Evolutionary conservation across 2,888 invertebrate species (phyloP), one percentile per base, ranked within the genome.

Genomic region (Chesias legatella): DNA sequence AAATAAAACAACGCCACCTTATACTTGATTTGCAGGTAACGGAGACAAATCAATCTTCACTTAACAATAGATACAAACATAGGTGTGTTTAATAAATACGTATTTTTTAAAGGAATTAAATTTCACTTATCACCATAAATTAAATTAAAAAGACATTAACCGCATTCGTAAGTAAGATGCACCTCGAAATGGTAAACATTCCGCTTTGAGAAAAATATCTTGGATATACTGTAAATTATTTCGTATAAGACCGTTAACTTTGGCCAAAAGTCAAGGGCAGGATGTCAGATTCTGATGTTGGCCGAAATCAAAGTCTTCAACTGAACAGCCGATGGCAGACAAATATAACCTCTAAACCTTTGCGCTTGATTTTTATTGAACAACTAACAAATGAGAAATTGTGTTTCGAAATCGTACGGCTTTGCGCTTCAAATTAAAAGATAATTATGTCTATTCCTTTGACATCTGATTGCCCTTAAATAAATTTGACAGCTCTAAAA

Each of bases 261-360:
- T 59, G 58, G 55, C 48, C 53, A 74, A 68, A 66, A 59, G 75
- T 71, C 75, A 74, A 70, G 75, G 73, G 61, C 61, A 56, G 48
- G 46, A 47, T 49, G 41, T 46, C 53, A 52, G 53, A 43, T 36
- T 17, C 13, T 17, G 38, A 46, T 34, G 42, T 39, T 39, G 43
- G 53, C 43, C 49, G 41, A 49, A 35, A 41, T 42, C 34, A 42
- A 42, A 47, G 20, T 8, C 27, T 11, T 34, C 25, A 39, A 40
- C 42, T 36, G 31, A 31, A 42, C 51, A 40, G 46, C 26, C 30
- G 10, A 35, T 43, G 29, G 26, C 29, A 33, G 29, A 21, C 11
- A 9, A 29, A 17, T 11, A 33, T 31, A 22, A 9, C 41, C 34
- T 24, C 50, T n/a, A n/a, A 50, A 53, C 51, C 48, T 33, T 59